Base-by-base conservation (phyloP, 2,888 invertebrate genomes). In the Malacosoma neustria region DNA sequence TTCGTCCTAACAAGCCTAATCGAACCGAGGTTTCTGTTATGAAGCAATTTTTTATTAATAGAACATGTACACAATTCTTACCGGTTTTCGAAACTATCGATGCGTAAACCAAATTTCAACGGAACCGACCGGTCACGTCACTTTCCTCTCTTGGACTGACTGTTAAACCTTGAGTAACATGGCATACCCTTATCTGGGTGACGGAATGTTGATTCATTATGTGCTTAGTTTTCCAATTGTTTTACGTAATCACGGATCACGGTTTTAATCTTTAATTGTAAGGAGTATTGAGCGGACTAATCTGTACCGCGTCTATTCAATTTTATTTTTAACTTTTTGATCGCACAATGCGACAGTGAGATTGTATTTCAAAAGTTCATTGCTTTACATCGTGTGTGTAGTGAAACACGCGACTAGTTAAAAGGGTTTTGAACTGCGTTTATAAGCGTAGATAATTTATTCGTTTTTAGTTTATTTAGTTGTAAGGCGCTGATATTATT, bases 111-210 rank as follows among this genome's bases (percentile, higher is more conserved):
- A 49, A 48, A 43, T 51, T 45, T 40, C 14, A 45, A 48, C 34
- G 14, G 35, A 47, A 41, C 40, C 57, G 57, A 54, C 58, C 47
- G 37, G 43, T 40, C 52, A 46, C 51, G 45, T 40, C 55, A 54
- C 53, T 56, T 55, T 58, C 53, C 55, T 54, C 54, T 50, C 44
- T 42, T 41, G 42, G 34, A 61, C 64, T 62, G 58, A 50, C 54
- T 37, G 40, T 40, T 41, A 43, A 48, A 48, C 49, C 52, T 53
- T 54, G 59, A 54, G 54, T 48, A 44, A 48, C 40, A 45, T 43
- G 39, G 41, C 48, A 46, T 61, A 54, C 52, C 70, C 70, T 71
- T 72, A 72, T 72, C 71, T 61, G 61, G 61, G 54, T 60, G 63
- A 57, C 59, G 63, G 62, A 60, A 65, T 63, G 62, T 64, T 56